Evolutionary conservation across 53 echinoderm and acorn worm genomes (phyloP), one percentile per base, ranked within the genome.

Genomic region (Astropecten irregularis): DNA sequence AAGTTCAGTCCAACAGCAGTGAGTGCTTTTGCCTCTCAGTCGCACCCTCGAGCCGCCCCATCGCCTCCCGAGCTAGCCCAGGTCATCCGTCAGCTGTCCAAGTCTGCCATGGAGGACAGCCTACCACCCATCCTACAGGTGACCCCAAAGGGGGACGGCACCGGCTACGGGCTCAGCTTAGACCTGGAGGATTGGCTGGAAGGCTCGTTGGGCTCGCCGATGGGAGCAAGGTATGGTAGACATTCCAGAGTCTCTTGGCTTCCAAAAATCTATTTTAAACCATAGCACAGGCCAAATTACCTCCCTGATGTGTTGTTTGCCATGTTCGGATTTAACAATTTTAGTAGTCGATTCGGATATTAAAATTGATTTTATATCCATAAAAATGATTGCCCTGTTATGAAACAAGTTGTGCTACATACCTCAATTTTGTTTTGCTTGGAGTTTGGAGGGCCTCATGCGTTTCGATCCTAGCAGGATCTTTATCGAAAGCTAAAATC

Each of bases 131-230:
- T 70, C 27, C 86, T 94, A 18, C 92, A 92, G 25, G 66, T 99
- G 48, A 99, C 99, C 9, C 99, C 99, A 5, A 92, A 82, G 69
- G 99, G 99, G 19, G 92, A 99, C 68, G 99, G 99, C 8, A 70
- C 92, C 10, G 99, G 99, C 30, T 99, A 99, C 49, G 99, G 99
- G 2, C 90, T 99, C 22, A 85, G 88, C n/a, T 40, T 99, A 40
- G 94, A 99, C 53, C 50, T 99, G 11, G 94, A 99, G 36, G 99
- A 99, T 29, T 81, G 95, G 36, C 81, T 99, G 70, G 69, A 86
- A 11, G 35, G 42, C n/a, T 48, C 72, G 9, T 22, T 82, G 18
- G 82, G 61, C 18, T 62, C 70, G n/a, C 72, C 62, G 16, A 20
- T 21, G 9, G 62, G 40, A 69, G 84, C 70, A 38, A 40, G 70